phyloP scores from a whole-genome alignment of 35 echinoderm and acorn worm species.

The Ptychodera flava region DNA sequence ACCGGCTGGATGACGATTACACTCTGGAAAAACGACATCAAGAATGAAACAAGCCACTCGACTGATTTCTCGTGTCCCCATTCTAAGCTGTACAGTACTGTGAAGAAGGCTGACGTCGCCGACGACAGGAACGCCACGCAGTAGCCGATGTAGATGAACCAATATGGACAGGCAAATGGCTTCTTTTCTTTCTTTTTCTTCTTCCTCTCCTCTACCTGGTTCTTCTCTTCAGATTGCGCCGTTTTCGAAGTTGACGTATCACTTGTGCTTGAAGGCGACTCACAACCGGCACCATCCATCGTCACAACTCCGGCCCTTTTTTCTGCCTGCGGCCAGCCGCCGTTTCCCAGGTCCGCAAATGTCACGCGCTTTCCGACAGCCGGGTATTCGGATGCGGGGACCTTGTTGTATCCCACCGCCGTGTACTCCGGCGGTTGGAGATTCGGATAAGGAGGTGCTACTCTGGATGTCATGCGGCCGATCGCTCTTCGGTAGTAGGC shows the following conservation, averaged over 20 bases:
- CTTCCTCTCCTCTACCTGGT: neutral
- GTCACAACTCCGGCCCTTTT: no score
- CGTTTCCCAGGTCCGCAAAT: neutral
- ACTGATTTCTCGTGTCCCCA: conserved; percentile 49
- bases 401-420: neutral
- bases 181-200: conserved; percentile 26
- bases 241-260: neutral
- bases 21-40: conserved; percentile 50
- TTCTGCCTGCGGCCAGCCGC: neutral
- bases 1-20: conserved; percentile 49
- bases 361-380: neutral
- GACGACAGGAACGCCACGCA: conserved; percentile 20
- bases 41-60: conserved; percentile 48
- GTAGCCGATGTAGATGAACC: conserved; percentile 49
- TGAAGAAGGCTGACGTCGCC: conserved; percentile 48
- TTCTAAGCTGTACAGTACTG: conserved; percentile 46
- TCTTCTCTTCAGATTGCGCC: neutral
- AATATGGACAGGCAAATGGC: conserved; percentile 31
- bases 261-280: neutral
- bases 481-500: neutral
- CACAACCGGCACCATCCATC: no score
- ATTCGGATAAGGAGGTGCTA: no score
- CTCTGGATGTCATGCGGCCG: neutral
- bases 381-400: neutral
- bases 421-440: neutral